Evolutionary conservation across 2,888 invertebrate species (phyloP).

Genomic region (Anarsia innoxiella): DNA sequence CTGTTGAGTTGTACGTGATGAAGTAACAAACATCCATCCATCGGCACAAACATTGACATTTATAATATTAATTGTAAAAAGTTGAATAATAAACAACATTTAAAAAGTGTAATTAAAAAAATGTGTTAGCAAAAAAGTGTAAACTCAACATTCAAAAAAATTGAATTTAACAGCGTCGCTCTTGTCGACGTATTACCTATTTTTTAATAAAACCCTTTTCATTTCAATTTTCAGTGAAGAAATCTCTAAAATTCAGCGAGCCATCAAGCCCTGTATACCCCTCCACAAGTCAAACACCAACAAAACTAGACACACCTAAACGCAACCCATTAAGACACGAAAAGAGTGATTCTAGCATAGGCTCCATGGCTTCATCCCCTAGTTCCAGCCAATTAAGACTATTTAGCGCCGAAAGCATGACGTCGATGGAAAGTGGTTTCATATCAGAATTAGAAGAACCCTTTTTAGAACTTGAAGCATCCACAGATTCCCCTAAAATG

Average conservation of each 20-base stretch:
- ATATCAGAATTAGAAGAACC: conserved; percentile 65
- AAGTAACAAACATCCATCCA: too few relatives aligned
- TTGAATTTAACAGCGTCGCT: too few relatives aligned
- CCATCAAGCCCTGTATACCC: too few relatives aligned
- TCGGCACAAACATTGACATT: too few relatives aligned
- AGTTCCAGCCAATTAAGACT: conserved; percentile 33
- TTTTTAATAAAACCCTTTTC: too few relatives aligned
- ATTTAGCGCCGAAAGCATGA: conserved; percentile 52
- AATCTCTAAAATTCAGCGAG: conserved; percentile 54
- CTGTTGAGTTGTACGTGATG: too few relatives aligned
- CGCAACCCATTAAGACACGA: conserved; percentile 42
- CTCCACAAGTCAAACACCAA: conserved; percentile 10
- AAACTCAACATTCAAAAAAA: too few relatives aligned
- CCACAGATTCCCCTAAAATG: conserved; percentile 54
- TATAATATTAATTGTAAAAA: too few relatives aligned
- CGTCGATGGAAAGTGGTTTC: conserved; percentile 64
- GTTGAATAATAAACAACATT: too few relatives aligned
- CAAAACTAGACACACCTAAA: background rate
- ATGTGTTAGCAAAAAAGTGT: too few relatives aligned
- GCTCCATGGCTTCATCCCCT: conserved; percentile 43
- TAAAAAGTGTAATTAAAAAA: too few relatives aligned
- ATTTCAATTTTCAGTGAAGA: conserved; percentile 62
- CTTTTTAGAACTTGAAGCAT: conserved; percentile 54
- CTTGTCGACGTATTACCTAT: too few relatives aligned
- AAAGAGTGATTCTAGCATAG: conserved; percentile 48